Evolutionary conservation across 2,797 vertebrate species (phyloP).

Genomic region (Epinephelus awoara): DNA sequence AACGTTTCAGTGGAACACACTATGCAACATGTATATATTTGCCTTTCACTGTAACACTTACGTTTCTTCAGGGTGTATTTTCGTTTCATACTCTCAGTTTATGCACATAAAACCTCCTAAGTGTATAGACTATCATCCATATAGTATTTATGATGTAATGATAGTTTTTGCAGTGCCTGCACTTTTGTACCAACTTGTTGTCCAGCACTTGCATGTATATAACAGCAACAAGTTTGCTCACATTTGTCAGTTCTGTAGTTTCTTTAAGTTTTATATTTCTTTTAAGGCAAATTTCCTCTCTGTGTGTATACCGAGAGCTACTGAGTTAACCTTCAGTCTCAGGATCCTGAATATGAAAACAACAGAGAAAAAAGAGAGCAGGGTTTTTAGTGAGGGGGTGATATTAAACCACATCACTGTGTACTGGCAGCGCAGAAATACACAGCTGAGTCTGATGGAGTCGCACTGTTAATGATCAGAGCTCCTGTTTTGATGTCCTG

Average conservation of each 20-base stretch:
- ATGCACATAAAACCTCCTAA: not conserved
- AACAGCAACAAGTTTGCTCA: not conserved
- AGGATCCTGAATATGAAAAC: not conserved
- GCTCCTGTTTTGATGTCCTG: not conserved
- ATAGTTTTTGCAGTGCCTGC: not conserved
- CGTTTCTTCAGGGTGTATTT: not conserved
- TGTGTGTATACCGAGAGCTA: not conserved
- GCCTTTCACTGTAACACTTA: not conserved
- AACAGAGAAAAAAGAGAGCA: no score
- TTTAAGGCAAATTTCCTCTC: not conserved
- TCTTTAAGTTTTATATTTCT: no score
- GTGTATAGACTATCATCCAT: not conserved
- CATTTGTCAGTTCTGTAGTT: not conserved
- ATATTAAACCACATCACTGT: conserved; percentile 43
- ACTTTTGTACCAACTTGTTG: not conserved
- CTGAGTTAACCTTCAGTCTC: not conserved
- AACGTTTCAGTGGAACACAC: no score
- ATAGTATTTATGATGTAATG: not conserved
- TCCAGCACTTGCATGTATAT: not conserved
- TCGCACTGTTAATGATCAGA: conserved; percentile 29
- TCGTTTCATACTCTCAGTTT: not conserved
- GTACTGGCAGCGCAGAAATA: conserved; percentile 70
- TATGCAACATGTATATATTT: not conserved
- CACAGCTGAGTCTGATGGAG: conserved; percentile 50
- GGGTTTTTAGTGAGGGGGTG: conserved; percentile 36